phyloP scores from a whole-genome alignment of 2,797 vertebrate species.

The Lerista edwardsae region DNA sequence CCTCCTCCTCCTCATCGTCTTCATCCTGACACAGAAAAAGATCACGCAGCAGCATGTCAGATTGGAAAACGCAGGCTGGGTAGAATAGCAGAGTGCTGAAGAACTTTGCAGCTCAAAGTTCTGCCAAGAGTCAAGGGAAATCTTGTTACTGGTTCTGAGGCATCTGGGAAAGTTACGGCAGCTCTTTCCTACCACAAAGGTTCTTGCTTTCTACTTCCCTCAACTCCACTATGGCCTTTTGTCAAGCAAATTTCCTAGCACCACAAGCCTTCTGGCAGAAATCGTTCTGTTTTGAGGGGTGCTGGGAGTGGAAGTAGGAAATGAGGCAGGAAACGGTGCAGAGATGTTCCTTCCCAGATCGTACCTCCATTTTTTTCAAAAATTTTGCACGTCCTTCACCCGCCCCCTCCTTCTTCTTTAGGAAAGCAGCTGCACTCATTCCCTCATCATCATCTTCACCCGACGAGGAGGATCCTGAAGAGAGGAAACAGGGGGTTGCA shows the following conservation, averaged over 20 bases:
- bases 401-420: slow-evolving; percentile 86
- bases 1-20: slow-evolving; percentile 75
- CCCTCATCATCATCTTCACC: slow-evolving; percentile 75
- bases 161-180: background rate
- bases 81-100: background rate
- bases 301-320: background rate
- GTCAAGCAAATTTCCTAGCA: background rate
- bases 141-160: background rate
- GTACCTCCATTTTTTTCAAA: slow-evolving; percentile 85
- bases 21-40: slow-evolving; percentile 53
- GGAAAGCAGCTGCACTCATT: slow-evolving; percentile 80
- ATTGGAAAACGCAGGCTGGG: background rate
- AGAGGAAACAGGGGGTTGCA: background rate
- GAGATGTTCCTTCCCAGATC: background rate
- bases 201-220: background rate
- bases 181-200: background rate
- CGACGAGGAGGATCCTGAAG: slow-evolving; percentile 64
- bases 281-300: no score
- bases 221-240: background rate
- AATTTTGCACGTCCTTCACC: slow-evolving; percentile 83
- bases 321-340: background rate
- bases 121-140: background rate
- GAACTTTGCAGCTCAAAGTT: no score
- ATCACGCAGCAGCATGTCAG: background rate
- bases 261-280: background rate